Evolutionary conservation across 1,140 invertebrate species (phyloP).

Genomic region (Proales similis): DNA sequence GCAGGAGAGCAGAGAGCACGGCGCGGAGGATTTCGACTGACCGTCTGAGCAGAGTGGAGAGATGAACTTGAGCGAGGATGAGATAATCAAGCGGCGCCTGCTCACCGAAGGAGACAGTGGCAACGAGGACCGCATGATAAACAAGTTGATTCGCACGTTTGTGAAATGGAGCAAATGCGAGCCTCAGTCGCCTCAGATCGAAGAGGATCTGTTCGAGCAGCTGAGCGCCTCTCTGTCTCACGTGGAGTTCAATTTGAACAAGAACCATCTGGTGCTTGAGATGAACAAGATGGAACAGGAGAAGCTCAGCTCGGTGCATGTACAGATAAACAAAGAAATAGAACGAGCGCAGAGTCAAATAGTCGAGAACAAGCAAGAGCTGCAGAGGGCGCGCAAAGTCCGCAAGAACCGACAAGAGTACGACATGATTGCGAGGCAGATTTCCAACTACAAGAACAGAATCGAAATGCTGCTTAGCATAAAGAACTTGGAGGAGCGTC

Average conservation of each 20-base stretch:
- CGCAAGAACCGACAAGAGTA: constrained; percentile 34
- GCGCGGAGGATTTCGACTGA: no score
- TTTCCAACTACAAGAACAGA: constrained; percentile 20
- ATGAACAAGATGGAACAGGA: constrained; percentile 76
- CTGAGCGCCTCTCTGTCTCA: constrained; percentile 72
- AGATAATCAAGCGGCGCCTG: constrained; percentile 77
- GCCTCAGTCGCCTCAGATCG: not conserved
- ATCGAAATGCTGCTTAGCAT: constrained; percentile 23
- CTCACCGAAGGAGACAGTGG: constrained; percentile 91
- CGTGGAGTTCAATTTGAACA: constrained; percentile 77
- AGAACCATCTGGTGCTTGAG: constrained; percentile 67
- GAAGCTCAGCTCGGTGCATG: constrained; percentile 71
- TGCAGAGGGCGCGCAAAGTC: constrained; percentile 53
- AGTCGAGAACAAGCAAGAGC: constrained; percentile 59
- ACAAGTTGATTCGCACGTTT: constrained; percentile 74
- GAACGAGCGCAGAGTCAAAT: constrained; percentile 36
- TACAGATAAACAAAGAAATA: constrained; percentile 61
- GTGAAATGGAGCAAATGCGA: constrained; percentile 69
- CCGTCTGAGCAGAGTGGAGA: no score
- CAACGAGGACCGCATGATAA: constrained; percentile 81
- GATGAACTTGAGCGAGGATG: constrained; percentile 60
- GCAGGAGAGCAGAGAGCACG: no score
- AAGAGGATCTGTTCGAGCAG: constrained; percentile 59
- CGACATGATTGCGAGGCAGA: constrained; percentile 21
- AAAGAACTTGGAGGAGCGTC: constrained; percentile 17